Evolutionary conservation across 2,797 vertebrate genomes (phyloP), one percentile per base, ranked within the genome.

Genomic region (Vespertilio murinus): DNA sequence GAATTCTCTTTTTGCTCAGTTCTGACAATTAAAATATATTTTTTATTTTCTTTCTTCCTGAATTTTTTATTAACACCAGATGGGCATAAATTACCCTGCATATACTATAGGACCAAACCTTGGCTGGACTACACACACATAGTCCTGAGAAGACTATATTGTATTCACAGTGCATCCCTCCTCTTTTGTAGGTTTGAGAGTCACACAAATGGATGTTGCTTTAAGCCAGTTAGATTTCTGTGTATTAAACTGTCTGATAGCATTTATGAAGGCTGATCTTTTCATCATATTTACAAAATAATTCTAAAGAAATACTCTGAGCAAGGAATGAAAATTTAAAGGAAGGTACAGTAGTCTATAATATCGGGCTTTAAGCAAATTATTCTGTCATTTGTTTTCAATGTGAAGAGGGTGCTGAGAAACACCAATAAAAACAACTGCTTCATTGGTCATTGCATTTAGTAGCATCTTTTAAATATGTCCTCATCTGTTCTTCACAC

Each of bases 311-410:
- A 67, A n/a, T 20, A 74, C 20, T 92, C 33, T 67, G 6, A 73
- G 23, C 13, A 83, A 59, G 2, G 25, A 77, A 23, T 38, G 10
- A 1, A 47, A 70, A 85, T 7, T 42, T 81, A 42, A 88, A 67
- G 38, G 47, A 74, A 56, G 3, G 11, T 23, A 16, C 30, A 11
- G 7, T 25, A 33, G 33, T 85, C 42, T 73, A 6, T 80, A n/a
- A 59, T 38, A 13, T 13, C n/a, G 0, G 23, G 38, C 11, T 14
- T 75, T 69, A 61, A 22, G 9, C 30, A 82, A 52, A 38, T 78
- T 71, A 12, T 64, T 56, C n/a, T 79, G 18, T 82, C 4, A 30
- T 79, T 83, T 80, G 28, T 93, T 91, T 86, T 84, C 52, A 93
- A 30, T 4, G 22, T 33, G 69, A 74, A 78, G 13, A 52, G 4